Conservation (phyloP, 1,140 invertebrate species). For the Drosophila kanapiae region DNA sequence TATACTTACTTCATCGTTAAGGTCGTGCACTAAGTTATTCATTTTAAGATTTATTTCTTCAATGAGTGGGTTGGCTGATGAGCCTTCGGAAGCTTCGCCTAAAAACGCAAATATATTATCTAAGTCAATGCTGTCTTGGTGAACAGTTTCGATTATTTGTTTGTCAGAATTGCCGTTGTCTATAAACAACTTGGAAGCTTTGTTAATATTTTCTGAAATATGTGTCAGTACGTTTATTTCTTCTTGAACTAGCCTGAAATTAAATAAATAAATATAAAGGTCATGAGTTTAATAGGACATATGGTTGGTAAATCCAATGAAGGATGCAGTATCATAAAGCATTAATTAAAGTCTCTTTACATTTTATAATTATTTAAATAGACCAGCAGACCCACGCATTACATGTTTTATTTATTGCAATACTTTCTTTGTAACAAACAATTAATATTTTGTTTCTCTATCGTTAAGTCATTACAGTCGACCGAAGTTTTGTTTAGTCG, state of each 20-base stretch:
- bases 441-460: too few relatives aligned
- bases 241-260: constrained; percentile 90
- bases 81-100: constrained; percentile 90
- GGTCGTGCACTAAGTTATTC: constrained; percentile 92
- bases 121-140: constrained; percentile 92
- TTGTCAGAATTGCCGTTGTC: constrained; percentile 15
- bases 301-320: too few relatives aligned
- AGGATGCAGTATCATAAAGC: too few relatives aligned
- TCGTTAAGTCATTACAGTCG: too few relatives aligned
- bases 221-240: constrained; percentile 91
- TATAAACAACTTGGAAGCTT: constrained; percentile 85
- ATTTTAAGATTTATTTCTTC: constrained; percentile 95
- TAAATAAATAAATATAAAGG: not conserved
- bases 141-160: constrained; percentile 56
- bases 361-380: too few relatives aligned
- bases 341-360: too few relatives aligned
- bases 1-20: constrained; percentile 88
- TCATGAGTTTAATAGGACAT: too few relatives aligned
- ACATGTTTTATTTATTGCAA: too few relatives aligned
- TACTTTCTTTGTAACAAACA: too few relatives aligned
- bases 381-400: too few relatives aligned
- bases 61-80: constrained; percentile 88
- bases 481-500: too few relatives aligned
- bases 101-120: constrained; percentile 97
- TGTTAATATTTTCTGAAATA: constrained; percentile 92